Evolutionary conservation across 2,113 vertebrate species (phyloP).

Genomic region (Perognathus longimembris): DNA sequence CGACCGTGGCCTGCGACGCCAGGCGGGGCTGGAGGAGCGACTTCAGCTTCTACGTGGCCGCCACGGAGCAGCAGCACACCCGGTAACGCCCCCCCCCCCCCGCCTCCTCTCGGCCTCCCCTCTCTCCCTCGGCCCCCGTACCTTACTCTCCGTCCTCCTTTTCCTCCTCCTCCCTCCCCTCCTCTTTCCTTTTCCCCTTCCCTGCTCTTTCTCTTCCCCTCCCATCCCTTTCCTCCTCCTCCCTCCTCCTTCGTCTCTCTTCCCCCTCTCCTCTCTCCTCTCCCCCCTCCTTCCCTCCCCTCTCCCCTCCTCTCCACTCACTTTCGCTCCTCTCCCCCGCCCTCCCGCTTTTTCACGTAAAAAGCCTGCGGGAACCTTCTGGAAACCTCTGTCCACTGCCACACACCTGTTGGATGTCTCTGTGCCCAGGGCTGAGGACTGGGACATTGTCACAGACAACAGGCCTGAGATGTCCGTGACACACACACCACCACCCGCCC

Average conservation of each 20-base stretch:
- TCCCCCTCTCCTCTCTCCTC: too few species aligned
- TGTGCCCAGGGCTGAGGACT: background rate
- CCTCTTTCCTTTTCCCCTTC: background rate
- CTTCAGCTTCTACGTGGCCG: conserved; percentile 96
- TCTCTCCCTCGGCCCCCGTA: background rate
- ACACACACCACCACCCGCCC: too few species aligned
- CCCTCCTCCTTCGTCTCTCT: too few species aligned
- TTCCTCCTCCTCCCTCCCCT: too few species aligned
- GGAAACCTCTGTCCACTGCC: too few species aligned
- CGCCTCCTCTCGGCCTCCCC: too few species aligned
- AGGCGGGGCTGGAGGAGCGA: conserved; percentile 94
- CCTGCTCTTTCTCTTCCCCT: too few species aligned
- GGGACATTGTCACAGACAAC: background rate
- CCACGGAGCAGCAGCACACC: conserved; percentile 91
- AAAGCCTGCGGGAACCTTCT: background rate
- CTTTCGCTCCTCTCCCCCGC: background rate
- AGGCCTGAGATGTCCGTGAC: background rate
- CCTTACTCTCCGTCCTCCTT: background rate
- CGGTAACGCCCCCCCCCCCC: conserved; percentile 85
- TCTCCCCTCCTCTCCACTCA: background rate
- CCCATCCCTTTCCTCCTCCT: too few species aligned
- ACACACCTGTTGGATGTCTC: background rate
- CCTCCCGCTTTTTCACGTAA: background rate
- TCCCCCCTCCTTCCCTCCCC: too few species aligned
- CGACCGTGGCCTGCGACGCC: conserved; percentile 91